A percentile compares a stretch with the other conserved stretches of the same genome.
These are phyloP conservation scores for Palythoa grandis DNA, from an alignment of 92 coral and sea anemone genomes.

Conservation along the genomic window DNA sequence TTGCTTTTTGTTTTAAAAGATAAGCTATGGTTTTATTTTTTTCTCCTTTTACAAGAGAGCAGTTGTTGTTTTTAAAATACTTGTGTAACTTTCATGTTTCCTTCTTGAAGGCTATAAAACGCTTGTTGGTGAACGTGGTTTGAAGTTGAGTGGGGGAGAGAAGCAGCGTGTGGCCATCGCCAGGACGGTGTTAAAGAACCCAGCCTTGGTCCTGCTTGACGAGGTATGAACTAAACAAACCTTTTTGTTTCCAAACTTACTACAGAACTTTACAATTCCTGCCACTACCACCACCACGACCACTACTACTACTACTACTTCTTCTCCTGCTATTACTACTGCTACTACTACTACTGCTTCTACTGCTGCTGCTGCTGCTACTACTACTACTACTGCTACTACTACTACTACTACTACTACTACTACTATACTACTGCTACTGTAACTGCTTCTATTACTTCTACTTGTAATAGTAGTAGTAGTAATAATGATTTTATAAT, in stretches of 20 bases:
- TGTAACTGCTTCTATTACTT: neutral
- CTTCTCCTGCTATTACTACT: neutral
- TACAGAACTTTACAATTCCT: neutral
- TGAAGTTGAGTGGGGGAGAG: constrained; percentile 97
- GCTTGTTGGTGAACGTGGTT: constrained; percentile 96
- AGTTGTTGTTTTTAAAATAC: neutral
- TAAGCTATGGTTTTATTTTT: too few species aligned
- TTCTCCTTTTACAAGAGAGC: neutral
- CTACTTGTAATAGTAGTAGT: neutral
- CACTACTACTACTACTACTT: neutral
- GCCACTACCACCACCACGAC: neutral
- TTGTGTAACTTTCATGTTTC: neutral
- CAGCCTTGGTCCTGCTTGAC: constrained; percentile 91
- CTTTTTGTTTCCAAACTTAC: too few species aligned
- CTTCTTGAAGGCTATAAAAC: constrained; percentile 78
- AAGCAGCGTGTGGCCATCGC: constrained; percentile 99
- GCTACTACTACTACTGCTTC: neutral
- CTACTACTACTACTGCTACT: constrained; percentile 7
- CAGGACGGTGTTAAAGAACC: constrained; percentile 92
- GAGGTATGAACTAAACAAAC: constrained; percentile 57
- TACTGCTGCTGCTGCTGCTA: neutral
- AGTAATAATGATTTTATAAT: neutral
- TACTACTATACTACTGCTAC: neutral
- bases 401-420: neutral
- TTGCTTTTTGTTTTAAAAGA: too few species aligned